Percentiles rank a stretch among this genome's conserved stretches.
phyloP scores from a whole-genome alignment of 2,888 invertebrate genomes.

The Drosophila picticornis region DNA sequence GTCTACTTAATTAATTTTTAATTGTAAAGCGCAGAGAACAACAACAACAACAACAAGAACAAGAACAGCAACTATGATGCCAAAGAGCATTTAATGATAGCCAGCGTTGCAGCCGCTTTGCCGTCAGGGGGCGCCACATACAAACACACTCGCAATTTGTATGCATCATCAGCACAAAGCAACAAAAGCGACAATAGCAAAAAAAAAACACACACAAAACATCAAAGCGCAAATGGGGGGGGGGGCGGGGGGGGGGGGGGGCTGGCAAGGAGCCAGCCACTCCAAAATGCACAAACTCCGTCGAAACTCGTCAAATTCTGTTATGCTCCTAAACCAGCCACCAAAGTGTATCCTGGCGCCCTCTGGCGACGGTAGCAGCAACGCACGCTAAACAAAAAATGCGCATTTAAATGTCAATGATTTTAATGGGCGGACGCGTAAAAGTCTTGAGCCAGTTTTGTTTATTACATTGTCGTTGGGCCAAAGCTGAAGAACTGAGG shows the following conservation, averaged over 20 bases:
- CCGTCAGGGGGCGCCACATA: conserved; percentile 43
- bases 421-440: conserved; percentile 80
- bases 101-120: conserved; percentile 31
- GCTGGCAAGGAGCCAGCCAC: conserved; percentile 25
- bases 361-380: conserved; percentile 45
- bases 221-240: conserved; percentile 58
- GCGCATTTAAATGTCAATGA: conserved; percentile 81
- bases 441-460: conserved; percentile 77
- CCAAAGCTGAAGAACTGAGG: conserved; percentile 36
- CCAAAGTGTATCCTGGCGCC: conserved; percentile 65
- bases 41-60: conserved; percentile 17
- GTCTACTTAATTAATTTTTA: conserved; percentile 78
- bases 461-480: conserved; percentile 71
- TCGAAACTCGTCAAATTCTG: conserved; percentile 23
- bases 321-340: conserved; percentile 19
- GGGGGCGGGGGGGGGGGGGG: background rate
- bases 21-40: conserved; percentile 56
- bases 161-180: conserved; percentile 62
- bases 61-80: conserved; percentile 53
- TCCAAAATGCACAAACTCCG: conserved; percentile 42
- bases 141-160: conserved; percentile 51
- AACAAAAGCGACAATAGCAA: conserved; percentile 61
- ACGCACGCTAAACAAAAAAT: conserved; percentile 26
- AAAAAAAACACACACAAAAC: conserved; percentile 30
- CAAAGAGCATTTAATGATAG: conserved; percentile 73